Evolutionary conservation across 1,140 invertebrate species (phyloP), one percentile per base, ranked within the genome.

Genomic region (Phthorimaea operculella): DNA sequence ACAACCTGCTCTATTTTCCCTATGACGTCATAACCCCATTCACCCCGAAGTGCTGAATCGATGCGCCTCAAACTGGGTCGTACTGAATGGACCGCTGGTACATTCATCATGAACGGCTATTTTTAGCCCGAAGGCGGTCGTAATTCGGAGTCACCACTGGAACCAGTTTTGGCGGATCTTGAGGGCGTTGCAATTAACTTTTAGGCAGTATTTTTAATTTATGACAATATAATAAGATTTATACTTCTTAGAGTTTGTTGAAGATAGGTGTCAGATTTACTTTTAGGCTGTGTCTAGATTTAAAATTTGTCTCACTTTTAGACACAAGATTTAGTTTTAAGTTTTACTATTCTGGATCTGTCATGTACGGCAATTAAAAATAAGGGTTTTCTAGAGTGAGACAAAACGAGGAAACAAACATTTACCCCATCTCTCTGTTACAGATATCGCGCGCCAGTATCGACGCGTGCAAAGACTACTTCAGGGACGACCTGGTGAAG

Each of bases 381-480:
- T n/a, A n/a, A n/a, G n/a, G n/a, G n/a, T n/a, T n/a, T n/a, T n/a
- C n/a, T n/a, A n/a, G 21, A 28, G 2, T 28, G 2, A 6, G 21
- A 28, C 21, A 28, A 28, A 28, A 6, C 21, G 21, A 28, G 21
- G 21, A 28, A 28, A 4, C 2, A 28, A 28, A 28, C 2, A 28
- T 28, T 28, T 28, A 28, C 21, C 2, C 21, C 2, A 28, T 51
- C 28, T 33, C 45, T 47, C 74, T 88, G 70, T 92, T 94, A 52
- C 90, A 98, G 96, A 99, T 99, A 76, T 95, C 93, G 18, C 90
- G 98, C 52, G 94, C 98, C 68, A 98, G 97, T 44, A 99, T 99
- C 70, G 98, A 99, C 86, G 97, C 96, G 3, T 98, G 98, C 85
- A 99, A 99, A 86, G 94, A 99, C 62, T 98, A 99, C 87, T 99